Evolutionary conservation across 2,113 vertebrate species (phyloP), one percentile per base, ranked within the genome.

Genomic region (Herpetotheres cachinnans): DNA sequence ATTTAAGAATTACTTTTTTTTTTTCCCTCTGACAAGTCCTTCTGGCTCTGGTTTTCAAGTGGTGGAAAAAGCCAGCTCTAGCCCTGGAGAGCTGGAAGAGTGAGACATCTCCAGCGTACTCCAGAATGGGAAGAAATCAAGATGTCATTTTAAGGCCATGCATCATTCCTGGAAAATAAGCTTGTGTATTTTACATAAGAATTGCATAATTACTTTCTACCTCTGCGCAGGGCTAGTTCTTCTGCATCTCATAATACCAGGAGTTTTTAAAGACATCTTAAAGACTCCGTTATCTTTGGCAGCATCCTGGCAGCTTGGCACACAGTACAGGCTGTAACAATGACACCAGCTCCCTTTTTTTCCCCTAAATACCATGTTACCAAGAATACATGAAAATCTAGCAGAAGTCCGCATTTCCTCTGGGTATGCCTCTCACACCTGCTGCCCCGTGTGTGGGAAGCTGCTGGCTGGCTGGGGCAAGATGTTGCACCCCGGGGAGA

Each of bases 271-370:
- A 94, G 94, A 86, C 80, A 86, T 93, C 95, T 95, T 95, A 82
- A 96, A 95, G 96, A 49, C 81, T 70, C 82, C 50, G 27, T 92
- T 95, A 92, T 95, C 92, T 93, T 97, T 98, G 97, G 97, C 97
- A 96, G 95, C 83, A 86, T 95, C 71, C 46, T 80, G 81, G 96
- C 50, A 85, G 82, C 94, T 97, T 98, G 98, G 98, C 98, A 96
- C 79, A 12, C 85, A 15, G 93, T 66, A 56, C 27, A 24, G 59
- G 93, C 83, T 74, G 86, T 86, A 89, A 97, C 97, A 97, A 97
- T 96, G 93, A 94, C 96, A 97, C 96, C 96, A 59, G 77, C 93
- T 90, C 82, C 95, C 90, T 93, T 87, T 4, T 1, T 7, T 67
- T 95, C 86, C 90, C 90, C 88, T 81, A 90, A 97, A 80, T 94